Base-by-base conservation (phyloP, 2,888 invertebrate genomes). In the Temnothorax rugatulus region DNA sequence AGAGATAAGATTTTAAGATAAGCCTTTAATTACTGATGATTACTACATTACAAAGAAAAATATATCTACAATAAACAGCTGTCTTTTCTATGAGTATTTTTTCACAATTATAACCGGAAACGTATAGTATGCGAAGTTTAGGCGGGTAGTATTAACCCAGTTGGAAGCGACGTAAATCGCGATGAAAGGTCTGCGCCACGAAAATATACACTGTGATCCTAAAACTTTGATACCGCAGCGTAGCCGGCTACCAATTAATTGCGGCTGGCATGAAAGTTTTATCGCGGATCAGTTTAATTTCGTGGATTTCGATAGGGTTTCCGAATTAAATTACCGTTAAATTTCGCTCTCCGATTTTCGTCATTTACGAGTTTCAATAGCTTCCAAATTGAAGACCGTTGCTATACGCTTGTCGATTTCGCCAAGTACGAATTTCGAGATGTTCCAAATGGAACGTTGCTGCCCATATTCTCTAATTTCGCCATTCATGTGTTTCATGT, bases 121-220 rank as follows among this genome's bases (percentile, higher is more conserved):
- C 7, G 11, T 34, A 66, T 29, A 34, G 7, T 44, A 29, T 52
- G 52, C 52, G 52, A 38, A 76, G 63, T 64, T n/a, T 29, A 44
- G 13, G 41, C 29, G 41, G 11, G n/a, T 25, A 29, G n/a, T 68
- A 15, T 68, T 68, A 77, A 77, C 44, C 63, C 21, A 29, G 68
- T 68, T 76, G 63, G 50, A 50, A 21, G 68, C 77, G 76, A 41
- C 64, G 25, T 77, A 77, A 77, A 77, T 68, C 57, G 44, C 21
- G 54, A 68, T 57, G 25, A 77, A 66, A 77, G 68, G 21, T 68
- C 29, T 7, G 25, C 44, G 44, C 15, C n/a, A 34, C n/a, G 29
- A 2, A 25, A 44, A 57, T 44, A 68, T 44, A 57, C 34, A 5
- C 57, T 13, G 21, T 57, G 57, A 68, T 1, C 34, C 57, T 29